Percentiles rank a stretch among this genome's conserved stretches.
phyloP scores from a whole-genome alignment of 2,888 invertebrate species.

The Dichetophora obliterata region DNA sequence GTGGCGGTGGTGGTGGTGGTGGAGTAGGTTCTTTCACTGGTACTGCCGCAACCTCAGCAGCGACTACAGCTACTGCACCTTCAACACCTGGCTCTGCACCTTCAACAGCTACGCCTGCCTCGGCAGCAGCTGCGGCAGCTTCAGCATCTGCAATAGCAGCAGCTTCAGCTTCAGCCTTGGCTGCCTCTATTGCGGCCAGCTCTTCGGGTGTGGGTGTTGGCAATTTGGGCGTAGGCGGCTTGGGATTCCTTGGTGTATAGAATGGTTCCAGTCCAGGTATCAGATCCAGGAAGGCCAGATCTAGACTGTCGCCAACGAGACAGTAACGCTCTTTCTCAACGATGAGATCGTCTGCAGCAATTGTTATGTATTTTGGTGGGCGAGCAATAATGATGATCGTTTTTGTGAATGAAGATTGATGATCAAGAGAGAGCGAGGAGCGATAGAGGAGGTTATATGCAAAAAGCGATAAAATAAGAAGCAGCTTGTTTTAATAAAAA shows the following conservation, averaged over 20 bases:
- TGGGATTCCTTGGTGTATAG: constrained; percentile 68
- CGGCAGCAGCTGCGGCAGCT: constrained; percentile 52
- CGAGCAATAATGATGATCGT: neutral
- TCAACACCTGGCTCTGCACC: constrained; percentile 55
- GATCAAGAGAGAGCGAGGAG: constrained; percentile 20
- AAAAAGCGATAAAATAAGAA: constrained; percentile 28
- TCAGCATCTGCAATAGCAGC: constrained; percentile 59
- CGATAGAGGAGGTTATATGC: neutral
- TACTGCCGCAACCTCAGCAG: constrained; percentile 56
- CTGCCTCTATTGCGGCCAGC: constrained; percentile 66
- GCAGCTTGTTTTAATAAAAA: constrained; percentile 8
- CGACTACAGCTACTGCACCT: constrained; percentile 57
- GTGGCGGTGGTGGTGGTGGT: constrained; percentile 69
- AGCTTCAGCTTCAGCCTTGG: constrained; percentile 61
- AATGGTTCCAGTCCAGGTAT: constrained; percentile 75
- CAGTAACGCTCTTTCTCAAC: constrained; percentile 93
- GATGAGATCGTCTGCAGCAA: constrained; percentile 81
- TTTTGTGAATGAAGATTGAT: constrained; percentile 4
- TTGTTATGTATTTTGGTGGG: neutral
- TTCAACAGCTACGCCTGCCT: constrained; percentile 56
- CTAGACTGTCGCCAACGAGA: constrained; percentile 93
- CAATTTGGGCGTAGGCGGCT: constrained; percentile 69
- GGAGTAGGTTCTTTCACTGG: constrained; percentile 67
- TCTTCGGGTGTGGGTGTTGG: constrained; percentile 67
- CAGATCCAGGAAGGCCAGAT: constrained; percentile 91